Base-by-base conservation (phyloP, 2,888 invertebrate species). In the Falcaria lacertinaria region DNA sequence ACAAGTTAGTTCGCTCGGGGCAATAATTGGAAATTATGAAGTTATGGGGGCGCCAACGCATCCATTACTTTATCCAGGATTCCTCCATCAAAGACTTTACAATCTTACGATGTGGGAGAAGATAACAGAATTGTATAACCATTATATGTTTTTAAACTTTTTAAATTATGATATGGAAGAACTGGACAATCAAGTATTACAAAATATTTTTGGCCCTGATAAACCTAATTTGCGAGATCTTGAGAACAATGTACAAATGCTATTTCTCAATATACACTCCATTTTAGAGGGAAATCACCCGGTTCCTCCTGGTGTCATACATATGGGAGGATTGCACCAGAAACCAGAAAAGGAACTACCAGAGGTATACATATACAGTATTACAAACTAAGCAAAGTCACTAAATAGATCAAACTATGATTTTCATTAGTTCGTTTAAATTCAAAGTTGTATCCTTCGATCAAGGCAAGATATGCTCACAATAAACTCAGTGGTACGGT, bases 201-300 rank as follows among this genome's bases (percentile, higher is more conserved):
- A 38, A 41, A 50, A 45, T 22, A 14, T 52, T 8, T 58, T 73
- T 41, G 66, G 66, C 3, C 17, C 48, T 1, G 37, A 58, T 2
- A 36, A 52, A 0, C 72, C 72, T 1, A 2, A 54, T 0, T 13
- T 65, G 3, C 11, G 19, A 0, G 55, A 67, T 4, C 43, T 74
- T 2, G 28, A 13, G 1, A 51, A 65, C 7, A 73, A 69, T 47
- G 57, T 74, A 2, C 52, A 71, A 19, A 55, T 73, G 60, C 19
- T 70, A 2, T 60, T 74, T 15, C 6, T 74, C 4, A 73, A 71
- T 43, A 43, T 55, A 0, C 46, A 66, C 52, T 61, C 71, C 0
- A 50, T 74, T 14, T 74, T 69, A 62, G 58, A 58, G 2, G 50
- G 57, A 0, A 71, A 66, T 40, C 52, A 57, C 15, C 74, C 74